These are phyloP conservation scores for Nomada ferruginata DNA, from an alignment of 2,888 invertebrate species.

Conservation along the genomic window DNA sequence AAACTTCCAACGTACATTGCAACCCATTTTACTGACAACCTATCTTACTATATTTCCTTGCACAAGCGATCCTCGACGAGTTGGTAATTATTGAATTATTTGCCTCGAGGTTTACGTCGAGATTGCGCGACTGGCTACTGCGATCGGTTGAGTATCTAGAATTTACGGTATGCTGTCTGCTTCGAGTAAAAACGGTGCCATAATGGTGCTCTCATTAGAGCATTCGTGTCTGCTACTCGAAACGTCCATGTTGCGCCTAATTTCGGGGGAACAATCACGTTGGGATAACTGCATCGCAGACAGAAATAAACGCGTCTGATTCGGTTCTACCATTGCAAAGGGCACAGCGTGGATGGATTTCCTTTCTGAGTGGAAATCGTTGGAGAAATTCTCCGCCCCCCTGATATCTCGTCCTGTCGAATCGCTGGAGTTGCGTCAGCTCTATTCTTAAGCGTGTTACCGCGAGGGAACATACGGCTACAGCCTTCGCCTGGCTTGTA, in stretches of 20 bases:
- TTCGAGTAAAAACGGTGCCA: no score
- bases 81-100: not conserved
- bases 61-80: not conserved
- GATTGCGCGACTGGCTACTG: not conserved
- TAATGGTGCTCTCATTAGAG: not conserved
- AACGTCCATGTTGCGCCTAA: no score
- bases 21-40: conserved; percentile 10
- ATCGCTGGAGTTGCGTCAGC: conserved; percentile 52
- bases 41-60: not conserved
- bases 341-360: not conserved
- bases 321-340: not conserved
- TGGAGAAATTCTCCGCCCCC: not conserved
- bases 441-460: conserved; percentile 58
- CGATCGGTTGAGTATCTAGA: not conserved
- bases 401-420: conserved; percentile 15
- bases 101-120: conserved; percentile 2
- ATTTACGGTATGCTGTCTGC: not conserved
- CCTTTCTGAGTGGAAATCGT: no score
- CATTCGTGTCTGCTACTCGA: not conserved
- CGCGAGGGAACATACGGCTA: conserved; percentile 33
- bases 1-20: not conserved
- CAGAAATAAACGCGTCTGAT: not conserved
- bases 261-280: no score
- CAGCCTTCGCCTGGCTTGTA: conserved; percentile 65
- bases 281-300: conserved; percentile 16